Evolutionary conservation across 2,888 invertebrate genomes (phyloP).

Genomic region (Vesta saturnalis): DNA sequence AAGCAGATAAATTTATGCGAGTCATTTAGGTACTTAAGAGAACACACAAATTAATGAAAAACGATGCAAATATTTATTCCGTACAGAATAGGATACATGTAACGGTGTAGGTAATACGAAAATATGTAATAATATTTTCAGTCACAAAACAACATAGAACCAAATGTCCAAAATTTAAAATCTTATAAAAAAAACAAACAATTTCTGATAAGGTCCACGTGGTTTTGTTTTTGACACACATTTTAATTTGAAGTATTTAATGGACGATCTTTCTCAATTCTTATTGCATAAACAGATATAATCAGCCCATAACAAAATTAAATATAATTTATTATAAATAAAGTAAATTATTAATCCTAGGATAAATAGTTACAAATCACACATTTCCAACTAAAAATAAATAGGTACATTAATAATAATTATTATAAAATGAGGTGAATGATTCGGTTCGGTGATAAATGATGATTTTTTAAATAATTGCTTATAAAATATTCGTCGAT

Average conservation of each 20-base stretch:
- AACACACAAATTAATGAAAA: slow-evolving; percentile 50
- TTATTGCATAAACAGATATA: slow-evolving; percentile 23
- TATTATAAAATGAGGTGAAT: slow-evolving; percentile 47
- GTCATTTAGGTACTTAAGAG: not conserved
- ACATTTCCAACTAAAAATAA: slow-evolving; percentile 61
- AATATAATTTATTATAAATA: slow-evolving; percentile 60
- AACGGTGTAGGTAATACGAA: slow-evolving; percentile 63
- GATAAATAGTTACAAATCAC: slow-evolving; percentile 61
- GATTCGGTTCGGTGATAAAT: slow-evolving; percentile 26
- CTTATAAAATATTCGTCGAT: slow-evolving; percentile 21
- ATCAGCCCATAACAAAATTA: slow-evolving; percentile 57
- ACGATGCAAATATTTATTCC: slow-evolving; percentile 63
- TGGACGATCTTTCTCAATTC: slow-evolving; percentile 11
- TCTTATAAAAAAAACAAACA: slow-evolving; percentile 19
- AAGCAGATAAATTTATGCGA: slow-evolving; percentile 14
- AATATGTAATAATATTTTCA: slow-evolving; percentile 60
- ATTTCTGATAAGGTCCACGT: slow-evolving; percentile 18
- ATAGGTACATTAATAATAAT: slow-evolving; percentile 60
- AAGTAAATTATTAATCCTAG: slow-evolving; percentile 52
- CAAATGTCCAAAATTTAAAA: slow-evolving; percentile 20
- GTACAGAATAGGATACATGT: slow-evolving; percentile 62
- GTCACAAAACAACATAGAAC: slow-evolving; percentile 52
- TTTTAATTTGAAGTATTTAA: slow-evolving; percentile 16
- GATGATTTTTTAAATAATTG: slow-evolving; percentile 30
- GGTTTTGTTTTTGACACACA: slow-evolving; percentile 9